These are phyloP conservation scores for Dysdera silvatica DNA, from an alignment of 1,140 invertebrate species.

Conservation along the genomic window DNA sequence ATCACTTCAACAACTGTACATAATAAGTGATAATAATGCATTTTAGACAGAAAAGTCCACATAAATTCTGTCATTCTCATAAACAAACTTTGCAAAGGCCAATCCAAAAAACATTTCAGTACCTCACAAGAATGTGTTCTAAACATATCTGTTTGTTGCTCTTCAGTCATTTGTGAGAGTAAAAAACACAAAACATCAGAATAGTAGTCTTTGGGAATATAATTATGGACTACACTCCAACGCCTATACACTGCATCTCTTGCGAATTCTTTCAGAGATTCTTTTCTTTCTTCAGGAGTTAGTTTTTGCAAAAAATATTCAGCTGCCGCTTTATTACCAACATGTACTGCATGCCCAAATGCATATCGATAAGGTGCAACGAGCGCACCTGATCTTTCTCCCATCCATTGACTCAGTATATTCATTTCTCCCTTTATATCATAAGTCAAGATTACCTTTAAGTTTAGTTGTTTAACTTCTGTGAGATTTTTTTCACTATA, in stretches of 20 bases:
- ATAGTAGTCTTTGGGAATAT: constrained; percentile 18
- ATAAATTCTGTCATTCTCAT: constrained; percentile 15
- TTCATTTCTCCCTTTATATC: background rate
- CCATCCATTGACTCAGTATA: background rate
- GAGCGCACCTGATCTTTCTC: background rate
- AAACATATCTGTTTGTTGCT: constrained; percentile 16
- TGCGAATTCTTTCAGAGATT: constrained; percentile 7
- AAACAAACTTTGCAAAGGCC: constrained; percentile 15
- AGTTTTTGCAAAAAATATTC: constrained; percentile 11
- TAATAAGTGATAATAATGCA: constrained; percentile 2
- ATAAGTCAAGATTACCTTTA: background rate
- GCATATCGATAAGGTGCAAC: background rate
- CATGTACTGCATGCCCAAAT: constrained; percentile 11
- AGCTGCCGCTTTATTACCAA: constrained; percentile 9
- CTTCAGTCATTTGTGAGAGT: constrained; percentile 16
- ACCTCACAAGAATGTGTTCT: constrained; percentile 8
- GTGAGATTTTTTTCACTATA: background rate
- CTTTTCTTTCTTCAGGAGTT: background rate
- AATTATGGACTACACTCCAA: background rate
- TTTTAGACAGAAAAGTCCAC: constrained; percentile 16
- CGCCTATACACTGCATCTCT: constrained; percentile 6
- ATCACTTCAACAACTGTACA: background rate
- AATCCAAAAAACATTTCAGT: constrained; percentile 14
- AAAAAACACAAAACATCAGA: constrained; percentile 20
- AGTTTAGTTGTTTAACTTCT: background rate